Evolutionary conservation across 2,797 vertebrate genomes (phyloP), one percentile per base, ranked within the genome.

Genomic region (Protonibea diacanthus): DNA sequence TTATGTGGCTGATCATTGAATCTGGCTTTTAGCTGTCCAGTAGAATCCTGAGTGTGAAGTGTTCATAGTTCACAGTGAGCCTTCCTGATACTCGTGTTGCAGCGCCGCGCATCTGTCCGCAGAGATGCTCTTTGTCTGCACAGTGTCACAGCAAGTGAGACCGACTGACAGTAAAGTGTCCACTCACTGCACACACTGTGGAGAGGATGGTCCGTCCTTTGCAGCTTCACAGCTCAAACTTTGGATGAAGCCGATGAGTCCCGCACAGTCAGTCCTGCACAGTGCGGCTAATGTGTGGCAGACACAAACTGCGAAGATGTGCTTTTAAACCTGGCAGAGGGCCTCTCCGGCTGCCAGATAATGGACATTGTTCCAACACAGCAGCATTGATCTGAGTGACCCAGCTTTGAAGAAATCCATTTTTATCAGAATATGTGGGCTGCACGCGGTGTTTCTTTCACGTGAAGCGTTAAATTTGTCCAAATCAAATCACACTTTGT

Each of bases 361-460:
- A 90, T 90, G 86, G 89, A 89, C 85, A 66, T 53, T 85, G 81
- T 87, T 86, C 73, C 78, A 74, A 49, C 49, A 63, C 63, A 72
- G 23, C 78, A 55, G 58, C 83, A 94, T 94, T 80, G 93, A 94
- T 93, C 83, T 15, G 63, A 6, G 38, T 94, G 93, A 95, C 94
- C 94, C 90, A 94, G 85, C 91, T 91, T 82, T 78, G 29, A 58
- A 78, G 40, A 86, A 92, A 92, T 91, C 90, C 84, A 90, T 86
- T 88, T 79, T 59, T 3, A 75, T 25, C 83, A 72, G 83, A 78
- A 88, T 82, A 83, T 90, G 69, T 87, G 74, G 88, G 87, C 81
- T n/a, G 27, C 66, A 23, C 0, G 8, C 25, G 58, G 10, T 4
- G 7, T 47, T 38, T 17, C 45, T 62, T 47, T 42, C 21, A 42